phyloP scores from a whole-genome alignment of 2,797 vertebrate species.

The Chrosomus eos region DNA sequence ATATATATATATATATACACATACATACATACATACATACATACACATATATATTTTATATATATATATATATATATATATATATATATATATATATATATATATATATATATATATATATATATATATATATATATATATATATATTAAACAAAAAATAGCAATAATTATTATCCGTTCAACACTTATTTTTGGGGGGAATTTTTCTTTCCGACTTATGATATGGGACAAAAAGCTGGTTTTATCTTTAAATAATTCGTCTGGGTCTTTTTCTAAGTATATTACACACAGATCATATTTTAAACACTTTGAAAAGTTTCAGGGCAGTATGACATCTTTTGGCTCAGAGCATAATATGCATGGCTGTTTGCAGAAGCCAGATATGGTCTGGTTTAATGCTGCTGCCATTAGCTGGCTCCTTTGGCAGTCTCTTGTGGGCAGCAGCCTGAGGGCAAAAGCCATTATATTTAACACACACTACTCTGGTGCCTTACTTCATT shows the following conservation, averaged over 20 bases:
- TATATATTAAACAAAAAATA: background rate
- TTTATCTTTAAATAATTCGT: conserved; percentile 56
- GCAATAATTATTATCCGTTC: conserved; percentile 11
- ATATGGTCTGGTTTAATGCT: conserved; percentile 73
- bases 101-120: no score
- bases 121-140: rapidly evolving
- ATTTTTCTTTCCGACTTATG: background rate
- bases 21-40: rapidly evolving
- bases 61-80: no score
- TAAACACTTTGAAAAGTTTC: conserved; percentile 62
- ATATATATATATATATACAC: no score
- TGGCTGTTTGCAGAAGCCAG: conserved; percentile 67
- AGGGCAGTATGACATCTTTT: conserved; percentile 47
- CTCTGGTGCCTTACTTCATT: conserved; percentile 57
- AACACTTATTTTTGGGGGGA: background rate
- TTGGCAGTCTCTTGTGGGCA: conserved; percentile 67
- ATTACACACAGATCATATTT: conserved; percentile 60
- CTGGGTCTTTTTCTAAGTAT: conserved; percentile 58
- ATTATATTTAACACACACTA: conserved; percentile 69
- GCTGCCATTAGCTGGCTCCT: conserved; percentile 70
- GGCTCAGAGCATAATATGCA: conserved; percentile 64
- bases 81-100: no score
- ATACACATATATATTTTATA: no score
- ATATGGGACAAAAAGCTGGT: background rate
- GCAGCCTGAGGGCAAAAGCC: conserved; percentile 66